Evolutionary conservation across 2,113 vertebrate species (phyloP).

Genomic region (Prunella himalayana): DNA sequence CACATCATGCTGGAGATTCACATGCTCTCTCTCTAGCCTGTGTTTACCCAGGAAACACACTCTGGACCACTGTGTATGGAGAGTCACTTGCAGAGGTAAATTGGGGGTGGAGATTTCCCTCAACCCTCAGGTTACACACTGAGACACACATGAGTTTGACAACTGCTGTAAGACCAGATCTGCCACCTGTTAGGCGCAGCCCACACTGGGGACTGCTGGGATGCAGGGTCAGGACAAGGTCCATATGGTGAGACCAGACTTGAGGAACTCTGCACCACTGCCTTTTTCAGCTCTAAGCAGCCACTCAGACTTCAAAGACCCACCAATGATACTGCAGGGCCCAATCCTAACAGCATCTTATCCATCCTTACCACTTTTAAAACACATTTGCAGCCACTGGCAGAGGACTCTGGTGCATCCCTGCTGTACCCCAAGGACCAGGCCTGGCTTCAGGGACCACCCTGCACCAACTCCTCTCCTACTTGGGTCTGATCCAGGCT

Average conservation of each 20-base stretch:
- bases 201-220: fast-evolving
- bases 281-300: neutral
- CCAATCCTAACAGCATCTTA: neutral
- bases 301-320: neutral
- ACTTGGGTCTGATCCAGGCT: slow-evolving; percentile 52
- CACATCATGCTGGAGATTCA: fast-evolving
- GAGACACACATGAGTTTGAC: neutral
- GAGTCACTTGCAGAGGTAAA: neutral
- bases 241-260: neutral
- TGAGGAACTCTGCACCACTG: neutral
- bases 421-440: neutral
- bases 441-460: neutral
- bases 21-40: neutral
- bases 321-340: fast-evolving
- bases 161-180: neutral
- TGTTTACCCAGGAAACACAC: neutral
- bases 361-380: neutral
- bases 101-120: neutral
- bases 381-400: neutral
- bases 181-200: neutral
- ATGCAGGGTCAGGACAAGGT: neutral
- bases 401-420: neutral
- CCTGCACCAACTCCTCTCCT: neutral
- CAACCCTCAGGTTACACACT: neutral
- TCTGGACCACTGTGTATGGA: fast-evolving